phyloP scores from a whole-genome alignment of 2,797 vertebrate species.

The Semotilus atromaculatus region DNA sequence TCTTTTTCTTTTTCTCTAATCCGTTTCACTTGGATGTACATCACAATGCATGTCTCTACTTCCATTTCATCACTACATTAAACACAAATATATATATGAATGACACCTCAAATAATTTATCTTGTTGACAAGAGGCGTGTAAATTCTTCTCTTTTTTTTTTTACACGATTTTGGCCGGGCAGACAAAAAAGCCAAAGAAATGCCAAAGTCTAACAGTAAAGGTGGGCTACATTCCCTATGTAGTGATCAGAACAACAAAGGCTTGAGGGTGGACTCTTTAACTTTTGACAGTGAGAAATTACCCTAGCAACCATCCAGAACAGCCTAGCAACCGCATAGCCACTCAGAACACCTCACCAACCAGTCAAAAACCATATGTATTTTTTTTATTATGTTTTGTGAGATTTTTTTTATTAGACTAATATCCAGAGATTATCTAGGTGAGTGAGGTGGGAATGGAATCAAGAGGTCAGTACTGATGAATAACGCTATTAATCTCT shows the following conservation, averaged over 20 bases:
- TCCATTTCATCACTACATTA: neutral
- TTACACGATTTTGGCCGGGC: neutral
- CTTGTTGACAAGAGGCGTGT: neutral
- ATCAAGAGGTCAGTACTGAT: neutral
- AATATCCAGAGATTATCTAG: neutral
- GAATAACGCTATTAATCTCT: conserved; percentile 33
- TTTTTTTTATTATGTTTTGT: neutral
- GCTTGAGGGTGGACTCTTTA: neutral
- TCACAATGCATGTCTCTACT: neutral
- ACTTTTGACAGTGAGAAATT: neutral
- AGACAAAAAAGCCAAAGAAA: neutral
- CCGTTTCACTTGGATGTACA: neutral
- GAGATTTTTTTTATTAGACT: neutral
- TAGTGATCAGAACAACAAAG: neutral
- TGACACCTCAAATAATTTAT: neutral
- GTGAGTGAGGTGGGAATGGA: neutral
- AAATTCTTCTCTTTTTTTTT: no score
- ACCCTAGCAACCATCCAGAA: neutral
- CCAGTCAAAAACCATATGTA: neutral
- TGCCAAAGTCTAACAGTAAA: neutral
- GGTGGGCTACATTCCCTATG: neutral
- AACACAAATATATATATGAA: neutral
- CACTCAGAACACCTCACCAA: neutral
- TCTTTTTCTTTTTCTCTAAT: neutral
- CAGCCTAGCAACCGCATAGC: neutral